Conservation (phyloP, 2,113 vertebrate genomes). For the Nothobranchius kuhntae region DNA sequence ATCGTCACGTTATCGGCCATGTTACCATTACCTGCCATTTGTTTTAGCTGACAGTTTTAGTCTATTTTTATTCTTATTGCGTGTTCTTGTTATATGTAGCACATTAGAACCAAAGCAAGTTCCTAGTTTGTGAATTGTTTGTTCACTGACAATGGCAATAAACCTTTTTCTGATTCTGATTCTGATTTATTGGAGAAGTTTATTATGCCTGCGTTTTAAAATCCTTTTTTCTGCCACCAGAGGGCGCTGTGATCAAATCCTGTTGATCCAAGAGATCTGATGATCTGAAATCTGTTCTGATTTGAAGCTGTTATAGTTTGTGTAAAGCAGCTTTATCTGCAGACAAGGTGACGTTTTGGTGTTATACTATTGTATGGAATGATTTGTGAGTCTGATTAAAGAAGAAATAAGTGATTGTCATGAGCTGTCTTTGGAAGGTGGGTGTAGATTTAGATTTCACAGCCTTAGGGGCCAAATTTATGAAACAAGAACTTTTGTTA, state of each 20-base stretch:
- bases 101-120: too few relatives aligned
- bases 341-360: neutral
- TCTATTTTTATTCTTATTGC: too few relatives aligned
- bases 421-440: neutral
- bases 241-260: slow-evolving; percentile 53
- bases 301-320: neutral
- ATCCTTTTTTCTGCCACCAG: slow-evolving; percentile 45
- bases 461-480: neutral
- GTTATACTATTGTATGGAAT: neutral
- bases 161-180: too few relatives aligned
- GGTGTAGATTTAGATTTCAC: neutral
- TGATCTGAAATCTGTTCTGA: neutral
- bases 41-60: too few relatives aligned
- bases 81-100: too few relatives aligned
- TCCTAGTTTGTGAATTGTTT: too few relatives aligned
- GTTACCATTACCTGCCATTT: too few relatives aligned
- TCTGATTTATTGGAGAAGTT: neutral
- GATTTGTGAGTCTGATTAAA: neutral
- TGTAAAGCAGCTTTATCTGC: neutral
- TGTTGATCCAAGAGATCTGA: neutral
- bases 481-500: neutral
- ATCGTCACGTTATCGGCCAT: too few relatives aligned
- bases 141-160: too few relatives aligned
- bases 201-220: slow-evolving; percentile 1
- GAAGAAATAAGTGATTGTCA: neutral